Evolutionary conservation across 1,140 invertebrate species (phyloP).

Genomic region (Sinella curviseta): DNA sequence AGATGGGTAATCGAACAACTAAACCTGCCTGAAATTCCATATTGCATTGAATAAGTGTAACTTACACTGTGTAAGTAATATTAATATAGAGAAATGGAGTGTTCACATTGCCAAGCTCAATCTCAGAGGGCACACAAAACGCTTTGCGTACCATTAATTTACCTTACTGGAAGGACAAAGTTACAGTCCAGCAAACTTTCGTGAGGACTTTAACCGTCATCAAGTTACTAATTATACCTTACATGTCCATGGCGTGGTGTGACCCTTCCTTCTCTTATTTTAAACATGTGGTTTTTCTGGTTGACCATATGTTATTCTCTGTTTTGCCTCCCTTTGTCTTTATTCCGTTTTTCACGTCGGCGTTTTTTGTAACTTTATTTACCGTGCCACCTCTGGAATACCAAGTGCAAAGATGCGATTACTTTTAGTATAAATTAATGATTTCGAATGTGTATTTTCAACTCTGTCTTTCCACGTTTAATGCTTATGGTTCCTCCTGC

Average conservation of each 20-base stretch:
- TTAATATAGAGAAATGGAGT: too few relatives aligned
- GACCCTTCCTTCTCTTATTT: neutral
- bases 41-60: too few relatives aligned
- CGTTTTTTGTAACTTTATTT: neutral
- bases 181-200: neutral
- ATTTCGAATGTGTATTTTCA: too few relatives aligned
- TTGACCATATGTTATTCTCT: constrained; percentile 27
- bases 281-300: constrained; percentile 31
- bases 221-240: constrained; percentile 30
- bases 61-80: too few relatives aligned
- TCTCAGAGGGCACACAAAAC: too few relatives aligned
- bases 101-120: too few relatives aligned
- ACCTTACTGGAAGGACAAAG: neutral
- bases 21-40: too few relatives aligned
- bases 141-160: neutral
- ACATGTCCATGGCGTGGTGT: constrained; percentile 23
- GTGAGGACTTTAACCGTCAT: neutral
- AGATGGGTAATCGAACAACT: too few relatives aligned
- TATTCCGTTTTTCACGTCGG: neutral
- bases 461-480: too few relatives aligned
- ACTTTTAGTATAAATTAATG: neutral
- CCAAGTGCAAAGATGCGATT: neutral
- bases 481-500: too few relatives aligned
- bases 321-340: neutral
- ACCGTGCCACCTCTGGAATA: neutral